A percentile compares a stretch with the other conserved stretches of the same genome.
Evolutionary conservation across 2,888 invertebrate genomes (phyloP).

Genomic region (Cephus rjabovi): DNA sequence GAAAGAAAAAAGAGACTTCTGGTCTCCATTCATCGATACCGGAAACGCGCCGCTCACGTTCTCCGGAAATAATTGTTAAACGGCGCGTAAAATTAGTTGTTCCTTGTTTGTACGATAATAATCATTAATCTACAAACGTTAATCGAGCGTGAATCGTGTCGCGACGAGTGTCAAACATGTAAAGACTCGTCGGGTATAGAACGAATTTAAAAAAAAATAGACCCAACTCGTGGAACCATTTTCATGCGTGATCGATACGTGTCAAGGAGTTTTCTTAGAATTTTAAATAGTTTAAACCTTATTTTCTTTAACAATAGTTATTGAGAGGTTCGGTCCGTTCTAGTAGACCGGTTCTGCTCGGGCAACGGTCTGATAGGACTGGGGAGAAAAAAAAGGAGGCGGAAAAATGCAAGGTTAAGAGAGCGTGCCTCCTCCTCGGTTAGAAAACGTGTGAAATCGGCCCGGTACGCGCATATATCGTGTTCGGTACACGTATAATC

Average conservation of each 20-base stretch:
- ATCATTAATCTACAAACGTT: neutral
- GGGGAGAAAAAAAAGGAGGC: neutral
- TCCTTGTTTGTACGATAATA: neutral
- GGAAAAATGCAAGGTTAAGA: neutral
- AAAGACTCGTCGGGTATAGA: neutral
- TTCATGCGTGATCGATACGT: neutral
- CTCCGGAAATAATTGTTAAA: neutral
- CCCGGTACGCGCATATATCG: neutral
- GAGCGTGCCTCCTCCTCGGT: neutral
- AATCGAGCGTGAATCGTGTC: neutral
- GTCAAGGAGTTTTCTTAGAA: neutral
- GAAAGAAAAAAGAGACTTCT: constrained; percentile 3
- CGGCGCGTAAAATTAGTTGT: neutral
- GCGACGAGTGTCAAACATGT: neutral
- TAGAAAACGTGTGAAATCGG: neutral
- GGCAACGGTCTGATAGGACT: neutral
- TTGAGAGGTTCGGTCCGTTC: neutral
- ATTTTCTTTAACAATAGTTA: neutral
- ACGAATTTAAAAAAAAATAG: neutral
- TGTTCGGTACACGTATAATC: neutral
- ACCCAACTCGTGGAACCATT: neutral
- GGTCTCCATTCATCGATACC: neutral
- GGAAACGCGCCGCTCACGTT: neutral
- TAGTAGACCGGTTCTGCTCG: neutral
- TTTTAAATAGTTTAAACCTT: neutral